phyloP scores from a whole-genome alignment of 2,113 vertebrate genomes.

The Triplophysa dalaica region DNA sequence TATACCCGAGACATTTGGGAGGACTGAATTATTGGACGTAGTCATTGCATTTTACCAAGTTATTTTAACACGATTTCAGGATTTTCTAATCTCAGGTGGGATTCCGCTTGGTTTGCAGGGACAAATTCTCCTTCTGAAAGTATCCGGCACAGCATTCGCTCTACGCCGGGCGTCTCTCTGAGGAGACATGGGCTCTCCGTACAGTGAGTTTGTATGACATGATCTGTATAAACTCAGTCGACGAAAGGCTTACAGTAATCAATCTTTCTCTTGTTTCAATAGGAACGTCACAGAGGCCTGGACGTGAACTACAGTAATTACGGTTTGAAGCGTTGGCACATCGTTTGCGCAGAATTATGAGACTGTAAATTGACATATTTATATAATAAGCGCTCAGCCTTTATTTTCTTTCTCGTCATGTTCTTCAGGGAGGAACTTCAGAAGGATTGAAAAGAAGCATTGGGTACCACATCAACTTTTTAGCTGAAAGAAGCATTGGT shows the following conservation, averaged over 20 bases:
- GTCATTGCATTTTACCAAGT: slow-evolving; percentile 34
- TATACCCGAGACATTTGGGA: slow-evolving; percentile 28
- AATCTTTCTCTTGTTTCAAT: slow-evolving; percentile 27
- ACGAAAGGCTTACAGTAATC: slow-evolving; percentile 8
- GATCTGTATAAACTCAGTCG: slow-evolving; percentile 31
- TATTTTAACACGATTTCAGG: slow-evolving; percentile 42
- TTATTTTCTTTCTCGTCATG: slow-evolving; percentile 13
- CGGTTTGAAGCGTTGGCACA: background rate
- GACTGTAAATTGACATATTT: slow-evolving; percentile 21
- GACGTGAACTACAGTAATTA: slow-evolving; percentile 1
- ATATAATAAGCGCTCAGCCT: background rate
- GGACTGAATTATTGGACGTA: slow-evolving; percentile 38
- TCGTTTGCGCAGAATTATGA: slow-evolving; percentile 3
- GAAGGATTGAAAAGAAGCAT: background rate
- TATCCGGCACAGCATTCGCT: background rate
- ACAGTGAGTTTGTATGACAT: slow-evolving; percentile 31
- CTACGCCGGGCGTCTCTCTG: slow-evolving; percentile 1
- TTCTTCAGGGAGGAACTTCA: background rate
- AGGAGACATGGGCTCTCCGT: background rate
- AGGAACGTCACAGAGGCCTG: background rate
- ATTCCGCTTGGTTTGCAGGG: slow-evolving; percentile 7
- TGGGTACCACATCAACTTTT: background rate
- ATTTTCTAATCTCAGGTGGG: slow-evolving; percentile 46
- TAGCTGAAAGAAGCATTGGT: too few species aligned
- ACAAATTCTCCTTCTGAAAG: slow-evolving; percentile 29